Conservation (phyloP, 2,113 vertebrate genomes). For the Mustelus asterias region DNA sequence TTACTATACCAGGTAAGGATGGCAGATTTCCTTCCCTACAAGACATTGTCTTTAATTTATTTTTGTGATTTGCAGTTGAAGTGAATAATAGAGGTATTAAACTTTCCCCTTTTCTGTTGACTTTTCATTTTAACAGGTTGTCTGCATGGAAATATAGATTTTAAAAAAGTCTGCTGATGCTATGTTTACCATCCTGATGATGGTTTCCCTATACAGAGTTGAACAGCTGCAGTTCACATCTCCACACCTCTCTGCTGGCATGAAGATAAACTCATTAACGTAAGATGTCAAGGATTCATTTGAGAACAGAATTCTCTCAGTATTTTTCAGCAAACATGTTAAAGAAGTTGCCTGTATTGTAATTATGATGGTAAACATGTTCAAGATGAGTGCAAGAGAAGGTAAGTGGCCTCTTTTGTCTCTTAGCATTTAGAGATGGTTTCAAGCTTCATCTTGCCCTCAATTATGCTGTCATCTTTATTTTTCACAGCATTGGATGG, state of each 20-base stretch:
- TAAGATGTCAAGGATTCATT: conserved; percentile 44
- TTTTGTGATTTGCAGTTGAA: neutral
- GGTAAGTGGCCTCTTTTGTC: neutral
- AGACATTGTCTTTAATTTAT: too few species aligned
- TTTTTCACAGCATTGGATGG: neutral
- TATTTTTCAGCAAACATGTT: neutral
- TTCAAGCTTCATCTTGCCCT: neutral
- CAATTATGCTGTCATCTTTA: neutral
- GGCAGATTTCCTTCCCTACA: too few species aligned
- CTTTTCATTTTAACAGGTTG: neutral
- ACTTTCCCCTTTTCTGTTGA: neutral
- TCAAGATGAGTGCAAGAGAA: neutral
- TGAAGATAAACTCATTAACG: conserved; percentile 56
- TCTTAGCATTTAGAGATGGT: neutral
- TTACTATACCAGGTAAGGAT: too few species aligned
- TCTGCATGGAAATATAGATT: conserved; percentile 47
- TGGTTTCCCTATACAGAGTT: conserved; percentile 50
- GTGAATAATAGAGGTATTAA: neutral
- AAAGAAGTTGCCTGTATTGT: neutral
- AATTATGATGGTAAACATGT: neutral
- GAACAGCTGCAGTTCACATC: conserved; percentile 53
- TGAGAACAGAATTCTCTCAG: neutral
- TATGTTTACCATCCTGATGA: conserved; percentile 53
- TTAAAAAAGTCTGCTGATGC: conserved; percentile 50
- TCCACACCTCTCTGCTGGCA: conserved; percentile 43